Conservation (phyloP, 1,140 invertebrate species). For the Caenorhabditis inopinata region DNA sequence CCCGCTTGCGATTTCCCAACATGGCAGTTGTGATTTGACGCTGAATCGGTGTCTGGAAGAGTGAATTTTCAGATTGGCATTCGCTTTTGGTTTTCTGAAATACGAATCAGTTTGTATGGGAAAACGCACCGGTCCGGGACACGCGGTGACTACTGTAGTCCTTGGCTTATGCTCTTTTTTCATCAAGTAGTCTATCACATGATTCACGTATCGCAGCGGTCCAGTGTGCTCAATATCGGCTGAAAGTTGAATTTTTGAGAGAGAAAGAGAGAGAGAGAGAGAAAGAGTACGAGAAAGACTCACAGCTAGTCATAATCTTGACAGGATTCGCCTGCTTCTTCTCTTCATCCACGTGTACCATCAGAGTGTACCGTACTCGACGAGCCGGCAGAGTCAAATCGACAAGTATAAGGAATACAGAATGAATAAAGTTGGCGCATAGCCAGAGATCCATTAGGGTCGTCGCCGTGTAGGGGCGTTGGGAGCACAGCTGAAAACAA, state of each 20-base stretch:
- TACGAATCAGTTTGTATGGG: neutral
- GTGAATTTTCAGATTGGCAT: neutral
- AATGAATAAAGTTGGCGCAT: neutral
- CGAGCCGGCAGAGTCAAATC: neutral
- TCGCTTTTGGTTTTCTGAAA: neutral
- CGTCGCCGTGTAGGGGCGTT: neutral
- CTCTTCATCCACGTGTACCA: constrained; percentile 14
- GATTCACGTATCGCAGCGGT: neutral
- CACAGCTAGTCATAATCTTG: neutral
- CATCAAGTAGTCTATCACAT: neutral
- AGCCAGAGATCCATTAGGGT: constrained; percentile 23
- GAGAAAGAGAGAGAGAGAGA: neutral
- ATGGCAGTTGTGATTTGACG: constrained; percentile 38
- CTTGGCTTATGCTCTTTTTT: constrained; percentile 12
- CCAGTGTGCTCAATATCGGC: neutral
- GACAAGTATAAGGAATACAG: neutral
- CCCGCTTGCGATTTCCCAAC: constrained; percentile 26
- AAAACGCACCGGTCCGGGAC: neutral
- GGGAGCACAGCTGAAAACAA: constrained; percentile 1
- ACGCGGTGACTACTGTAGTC: constrained; percentile 9
- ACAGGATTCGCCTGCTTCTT: neutral
- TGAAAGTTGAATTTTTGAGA: neutral
- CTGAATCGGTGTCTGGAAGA: constrained; percentile 27
- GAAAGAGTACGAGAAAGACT: neutral
- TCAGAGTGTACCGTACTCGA: neutral